Percentiles rank a stretch among this genome's conserved stretches.
phyloP scores from a whole-genome alignment of 2,113 vertebrate species.

The Dunckerocampus dactyliophorus region DNA sequence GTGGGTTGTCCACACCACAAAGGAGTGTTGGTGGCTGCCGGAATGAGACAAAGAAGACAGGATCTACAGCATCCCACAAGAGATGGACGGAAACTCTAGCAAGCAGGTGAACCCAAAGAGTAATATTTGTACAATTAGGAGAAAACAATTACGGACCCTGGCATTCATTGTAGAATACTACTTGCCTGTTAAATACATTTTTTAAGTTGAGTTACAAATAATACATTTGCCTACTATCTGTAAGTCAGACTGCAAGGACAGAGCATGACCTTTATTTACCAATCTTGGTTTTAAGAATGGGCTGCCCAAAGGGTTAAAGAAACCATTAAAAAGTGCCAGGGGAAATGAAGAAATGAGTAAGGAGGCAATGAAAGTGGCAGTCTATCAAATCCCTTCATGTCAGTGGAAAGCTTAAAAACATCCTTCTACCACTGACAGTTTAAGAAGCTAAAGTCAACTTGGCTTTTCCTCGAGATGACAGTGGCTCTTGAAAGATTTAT shows the following conservation, averaged over 20 bases:
- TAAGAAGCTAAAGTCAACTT: conserved; percentile 43
- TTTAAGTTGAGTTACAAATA: too few relatives aligned
- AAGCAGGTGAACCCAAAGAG: conserved; percentile 1
- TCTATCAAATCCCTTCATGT: conserved; percentile 27
- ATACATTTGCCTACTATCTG: background rate
- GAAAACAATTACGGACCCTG: background rate
- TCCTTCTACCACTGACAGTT: conserved; percentile 40
- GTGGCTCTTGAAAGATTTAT: conserved; percentile 54
- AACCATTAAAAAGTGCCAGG: conserved; percentile 1
- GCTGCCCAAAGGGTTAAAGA: background rate
- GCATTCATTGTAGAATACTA: background rate
- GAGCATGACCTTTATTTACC: conserved; percentile 5
- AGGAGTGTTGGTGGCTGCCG: conserved; percentile 75
- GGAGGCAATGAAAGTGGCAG: conserved; percentile 17
- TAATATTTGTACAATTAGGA: background rate
- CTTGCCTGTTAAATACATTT: background rate
- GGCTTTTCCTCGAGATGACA: conserved; percentile 31
- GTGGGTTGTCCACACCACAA: conserved; percentile 75
- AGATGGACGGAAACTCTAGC: conserved; percentile 2
- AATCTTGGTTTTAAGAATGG: conserved; percentile 5
- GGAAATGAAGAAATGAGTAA: conserved; percentile 24
- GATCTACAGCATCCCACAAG: conserved; percentile 58
- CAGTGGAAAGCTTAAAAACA: conserved; percentile 37
- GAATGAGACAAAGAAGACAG: conserved; percentile 63
- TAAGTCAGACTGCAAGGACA: background rate